A percentile compares a stretch with the other conserved stretches of the same genome.
phyloP scores from a whole-genome alignment of 1,140 invertebrate genomes.

The Popillia japonica region DNA sequence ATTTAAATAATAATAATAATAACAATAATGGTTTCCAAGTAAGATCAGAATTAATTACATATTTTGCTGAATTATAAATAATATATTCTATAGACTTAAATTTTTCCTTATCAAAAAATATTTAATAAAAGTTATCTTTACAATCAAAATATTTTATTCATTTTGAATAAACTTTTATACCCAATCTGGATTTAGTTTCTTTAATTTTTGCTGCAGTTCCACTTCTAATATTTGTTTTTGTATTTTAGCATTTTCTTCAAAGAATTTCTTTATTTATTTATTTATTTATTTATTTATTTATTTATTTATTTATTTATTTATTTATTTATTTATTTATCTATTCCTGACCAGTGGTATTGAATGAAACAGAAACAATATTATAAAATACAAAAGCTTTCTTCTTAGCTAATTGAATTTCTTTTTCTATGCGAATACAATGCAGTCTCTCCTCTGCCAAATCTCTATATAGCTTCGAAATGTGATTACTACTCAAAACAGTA shows the following conservation, averaged over 20 bases:
- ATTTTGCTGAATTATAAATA: background rate
- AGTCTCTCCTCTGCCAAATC: constrained; percentile 4
- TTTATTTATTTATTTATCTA: no score
- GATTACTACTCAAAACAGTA: background rate
- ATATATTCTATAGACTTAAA: background rate
- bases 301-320: no score
- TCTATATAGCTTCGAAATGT: background rate
- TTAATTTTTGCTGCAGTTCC: background rate
- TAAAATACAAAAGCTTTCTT: background rate
- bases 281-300: no score
- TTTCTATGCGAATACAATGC: background rate
- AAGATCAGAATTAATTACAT: background rate
- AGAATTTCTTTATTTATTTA: background rate
- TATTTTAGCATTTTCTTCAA: background rate
- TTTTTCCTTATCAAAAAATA: background rate
- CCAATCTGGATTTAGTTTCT: background rate
- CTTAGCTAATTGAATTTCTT: background rate
- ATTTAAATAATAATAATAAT: background rate
- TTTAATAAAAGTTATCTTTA: background rate
- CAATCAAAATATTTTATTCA: background rate
- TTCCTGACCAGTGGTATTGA: no score
- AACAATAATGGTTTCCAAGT: background rate
- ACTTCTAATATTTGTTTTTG: background rate
- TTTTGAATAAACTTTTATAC: background rate
- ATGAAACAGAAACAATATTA: no score